Evolutionary conservation across 37 sponge, comb jelly and placozoan species (phyloP), one percentile per base, ranked within the genome.

Genomic region (Hexactinellida sp.): DNA sequence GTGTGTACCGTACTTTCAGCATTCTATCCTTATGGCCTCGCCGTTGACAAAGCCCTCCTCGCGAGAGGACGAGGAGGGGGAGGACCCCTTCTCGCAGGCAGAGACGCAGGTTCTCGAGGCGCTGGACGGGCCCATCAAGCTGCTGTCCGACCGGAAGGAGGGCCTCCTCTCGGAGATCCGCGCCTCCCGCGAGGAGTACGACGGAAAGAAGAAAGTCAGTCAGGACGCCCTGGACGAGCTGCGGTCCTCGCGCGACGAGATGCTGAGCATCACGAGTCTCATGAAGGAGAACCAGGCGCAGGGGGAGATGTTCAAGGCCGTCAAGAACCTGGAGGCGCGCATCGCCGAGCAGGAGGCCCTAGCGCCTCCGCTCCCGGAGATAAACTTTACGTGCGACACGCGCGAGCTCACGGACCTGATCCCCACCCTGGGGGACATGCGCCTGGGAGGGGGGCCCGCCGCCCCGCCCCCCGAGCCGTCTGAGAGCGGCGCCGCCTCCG

Each of bases 281-380:
- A 63, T 63, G 76, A 63, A 28, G 34, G 76, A 63, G 76, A 63
- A 63, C 30, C 76, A 63, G 13, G 76, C 76, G 3, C 76, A 63
- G 76, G 76, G 76, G 76, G 76, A 63, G 34, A 63, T 63, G 28
- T 21, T 63, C 19, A 63, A 63, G 13, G 76, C 76, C 3, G 34
- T 63, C 76, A 63, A 63, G 34, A 63, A 63, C 76, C 13, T 63
- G 34, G 76, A 63, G 13, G 76, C 30, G 34, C 3, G 76, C 3
- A 63, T 63, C 5, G 3, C 76, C 76, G 76, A 7, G 34, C 21
- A 7, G 5, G 76, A 10, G 13, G 28, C 3, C 1, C 19, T 7
- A 25, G 76, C 76, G 3, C 28, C 30, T 23, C 76, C 76, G 3
- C 13, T 63, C 76, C 76, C 76, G 5, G 76, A 63, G 76, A 63